Evolutionary conservation across 2,113 vertebrate species (phyloP).

Genomic region (Empidonax traillii): DNA sequence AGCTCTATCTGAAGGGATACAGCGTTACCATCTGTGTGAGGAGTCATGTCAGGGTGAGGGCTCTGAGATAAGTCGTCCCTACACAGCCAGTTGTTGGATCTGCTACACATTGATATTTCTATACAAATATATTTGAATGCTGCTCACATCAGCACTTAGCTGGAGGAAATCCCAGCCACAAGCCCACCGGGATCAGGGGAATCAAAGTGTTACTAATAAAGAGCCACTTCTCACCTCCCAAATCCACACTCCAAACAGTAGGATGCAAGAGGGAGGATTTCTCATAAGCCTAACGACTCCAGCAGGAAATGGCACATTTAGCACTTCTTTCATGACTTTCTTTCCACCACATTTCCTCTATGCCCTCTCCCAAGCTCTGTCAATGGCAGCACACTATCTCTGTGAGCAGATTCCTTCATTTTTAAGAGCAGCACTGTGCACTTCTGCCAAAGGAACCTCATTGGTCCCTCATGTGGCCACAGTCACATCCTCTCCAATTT

Average conservation of each 20-base stretch:
- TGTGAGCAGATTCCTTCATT: background rate
- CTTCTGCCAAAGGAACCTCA: background rate
- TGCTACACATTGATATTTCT: background rate
- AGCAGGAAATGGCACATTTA: slow-evolving; percentile 41
- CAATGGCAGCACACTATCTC: background rate
- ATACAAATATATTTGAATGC: background rate
- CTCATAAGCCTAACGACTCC: background rate
- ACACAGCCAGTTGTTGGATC: background rate
- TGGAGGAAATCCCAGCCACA: slow-evolving; percentile 5
- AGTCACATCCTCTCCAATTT: fast-evolving
- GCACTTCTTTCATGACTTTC: background rate
- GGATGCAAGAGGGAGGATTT: slow-evolving; percentile 12
- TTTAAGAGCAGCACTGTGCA: background rate
- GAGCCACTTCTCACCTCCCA: slow-evolving; percentile 16
- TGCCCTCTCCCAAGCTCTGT: background rate
- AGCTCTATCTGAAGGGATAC: background rate
- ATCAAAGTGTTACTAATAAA: slow-evolving; percentile 15
- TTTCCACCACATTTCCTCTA: background rate
- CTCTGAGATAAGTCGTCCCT: background rate
- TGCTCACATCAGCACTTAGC: background rate
- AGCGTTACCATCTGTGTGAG: background rate
- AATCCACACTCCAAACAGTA: slow-evolving; percentile 30
- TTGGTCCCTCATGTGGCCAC: background rate
- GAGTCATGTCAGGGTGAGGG: background rate
- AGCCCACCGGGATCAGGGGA: slow-evolving; percentile 4